These are phyloP conservation scores for Diabrotica undecimpunctata DNA, from an alignment of 1,140 invertebrate genomes.

Conservation along the genomic window DNA sequence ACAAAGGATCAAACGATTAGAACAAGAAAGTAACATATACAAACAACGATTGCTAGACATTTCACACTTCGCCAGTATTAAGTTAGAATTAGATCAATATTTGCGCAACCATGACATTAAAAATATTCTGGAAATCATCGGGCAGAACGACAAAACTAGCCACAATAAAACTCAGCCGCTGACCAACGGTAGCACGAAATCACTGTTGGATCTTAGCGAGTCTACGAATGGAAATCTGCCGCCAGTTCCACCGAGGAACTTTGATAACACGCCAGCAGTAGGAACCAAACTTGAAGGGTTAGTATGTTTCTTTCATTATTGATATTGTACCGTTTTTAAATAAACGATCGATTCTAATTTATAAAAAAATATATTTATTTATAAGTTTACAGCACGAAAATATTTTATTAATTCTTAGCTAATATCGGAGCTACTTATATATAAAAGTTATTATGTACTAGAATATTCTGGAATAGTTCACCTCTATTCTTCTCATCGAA, in stretches of 20 bases:
- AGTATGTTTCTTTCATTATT: background rate
- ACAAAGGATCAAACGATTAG: slow-evolving; percentile 68
- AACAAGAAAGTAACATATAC: slow-evolving; percentile 67
- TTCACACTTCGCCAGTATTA: slow-evolving; percentile 45
- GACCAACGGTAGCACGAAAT: slow-evolving; percentile 46
- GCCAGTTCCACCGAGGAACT: slow-evolving; percentile 63
- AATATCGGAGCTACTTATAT: no score
- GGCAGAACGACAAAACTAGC: slow-evolving; percentile 20
- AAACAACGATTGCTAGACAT: slow-evolving; percentile 64
- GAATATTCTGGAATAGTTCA: no score
- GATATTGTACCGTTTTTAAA: no score
- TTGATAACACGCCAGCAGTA: slow-evolving; percentile 62
- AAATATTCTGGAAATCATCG: slow-evolving; percentile 40
- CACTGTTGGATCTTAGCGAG: slow-evolving; percentile 35
- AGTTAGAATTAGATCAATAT: slow-evolving; percentile 43
- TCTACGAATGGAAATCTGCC: slow-evolving; percentile 51
- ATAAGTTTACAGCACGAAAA: no score
- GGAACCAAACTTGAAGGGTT: slow-evolving; percentile 75
- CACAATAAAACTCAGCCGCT: slow-evolving; percentile 8
- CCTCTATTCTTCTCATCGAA: no score
- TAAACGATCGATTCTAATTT: no score
- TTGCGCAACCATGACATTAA: slow-evolving; percentile 42
- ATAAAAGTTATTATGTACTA: no score
- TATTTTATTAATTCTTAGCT: no score
- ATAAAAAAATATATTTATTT: no score